A percentile compares a stretch with the other conserved stretches of the same genome.
These are phyloP conservation scores for Stegodyphus dumicola DNA, from an alignment of 1,140 invertebrate species.

Conservation along the genomic window DNA sequence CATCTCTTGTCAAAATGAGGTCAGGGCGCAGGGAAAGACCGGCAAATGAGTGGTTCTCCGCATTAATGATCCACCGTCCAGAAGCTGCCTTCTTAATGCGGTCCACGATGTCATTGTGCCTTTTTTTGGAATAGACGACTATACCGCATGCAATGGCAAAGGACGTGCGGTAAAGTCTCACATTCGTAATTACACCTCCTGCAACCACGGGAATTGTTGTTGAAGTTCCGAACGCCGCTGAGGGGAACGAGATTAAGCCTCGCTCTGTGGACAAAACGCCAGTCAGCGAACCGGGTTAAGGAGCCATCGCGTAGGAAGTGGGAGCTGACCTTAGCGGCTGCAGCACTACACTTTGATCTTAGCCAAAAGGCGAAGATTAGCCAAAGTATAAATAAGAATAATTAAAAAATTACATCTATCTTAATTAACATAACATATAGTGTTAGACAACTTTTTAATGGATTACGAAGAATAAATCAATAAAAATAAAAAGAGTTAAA, in stretches of 20 bases:
- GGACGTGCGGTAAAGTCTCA: not conserved
- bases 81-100: not conserved
- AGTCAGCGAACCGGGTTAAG: not conserved
- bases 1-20: not conserved
- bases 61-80: not conserved
- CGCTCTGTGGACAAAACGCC: not conserved
- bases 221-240: not conserved
- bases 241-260: not conserved
- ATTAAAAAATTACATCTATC: too few species aligned
- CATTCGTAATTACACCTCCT: not conserved
- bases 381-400: too few species aligned
- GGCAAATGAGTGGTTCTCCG: not conserved
- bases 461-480: too few species aligned
- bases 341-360: too few species aligned
- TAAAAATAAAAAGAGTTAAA: too few species aligned
- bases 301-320: not conserved
- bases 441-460: too few species aligned
- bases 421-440: too few species aligned
- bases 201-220: not conserved
- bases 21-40: not conserved
- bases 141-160: not conserved
- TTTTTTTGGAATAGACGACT: not conserved
- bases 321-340: accelerated
- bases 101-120: not conserved
- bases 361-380: too few species aligned